These are phyloP conservation scores for Danio tinwini DNA, from an alignment of 2,797 vertebrate genomes.

Conservation along the genomic window DNA sequence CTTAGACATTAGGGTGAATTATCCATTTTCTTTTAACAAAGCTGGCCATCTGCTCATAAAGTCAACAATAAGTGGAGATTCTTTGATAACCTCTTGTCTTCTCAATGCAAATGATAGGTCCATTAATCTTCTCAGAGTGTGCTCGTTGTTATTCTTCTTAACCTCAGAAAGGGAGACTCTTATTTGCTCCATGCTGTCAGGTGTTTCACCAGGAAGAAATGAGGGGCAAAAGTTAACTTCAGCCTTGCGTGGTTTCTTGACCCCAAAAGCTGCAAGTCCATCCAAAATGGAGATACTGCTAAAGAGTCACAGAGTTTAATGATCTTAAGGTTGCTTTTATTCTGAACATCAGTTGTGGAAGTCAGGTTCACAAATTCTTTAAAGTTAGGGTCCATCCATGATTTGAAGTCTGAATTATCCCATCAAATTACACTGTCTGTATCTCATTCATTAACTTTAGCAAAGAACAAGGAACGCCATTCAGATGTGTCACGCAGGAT, in stretches of 20 bases:
- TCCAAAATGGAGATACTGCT: slow-evolving; percentile 7
- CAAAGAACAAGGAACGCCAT: not conserved
- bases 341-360: slow-evolving; percentile 28
- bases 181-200: slow-evolving; percentile 28
- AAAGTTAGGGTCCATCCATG: slow-evolving; percentile 5
- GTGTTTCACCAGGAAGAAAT: slow-evolving; percentile 29
- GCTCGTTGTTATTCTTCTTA: no score
- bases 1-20: not conserved
- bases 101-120: slow-evolving; percentile 24
- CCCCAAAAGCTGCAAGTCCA: slow-evolving; percentile 35
- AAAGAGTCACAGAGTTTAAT: not conserved
- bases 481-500: not conserved
- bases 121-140: no score
- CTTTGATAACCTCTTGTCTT: slow-evolving; percentile 30
- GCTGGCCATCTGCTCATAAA: slow-evolving; percentile 11
- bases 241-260: slow-evolving; percentile 21
- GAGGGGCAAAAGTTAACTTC: slow-evolving; percentile 37
- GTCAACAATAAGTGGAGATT: slow-evolving; percentile 34
- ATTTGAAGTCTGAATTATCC: not conserved
- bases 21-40: slow-evolving; percentile 12
- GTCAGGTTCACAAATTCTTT: not conserved
- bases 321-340: slow-evolving; percentile 47
- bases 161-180: slow-evolving; percentile 26
- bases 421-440: not conserved
- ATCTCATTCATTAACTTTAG: not conserved